phyloP scores from a whole-genome alignment of 2,797 vertebrate genomes.

The Tiaroga cobitis region DNA sequence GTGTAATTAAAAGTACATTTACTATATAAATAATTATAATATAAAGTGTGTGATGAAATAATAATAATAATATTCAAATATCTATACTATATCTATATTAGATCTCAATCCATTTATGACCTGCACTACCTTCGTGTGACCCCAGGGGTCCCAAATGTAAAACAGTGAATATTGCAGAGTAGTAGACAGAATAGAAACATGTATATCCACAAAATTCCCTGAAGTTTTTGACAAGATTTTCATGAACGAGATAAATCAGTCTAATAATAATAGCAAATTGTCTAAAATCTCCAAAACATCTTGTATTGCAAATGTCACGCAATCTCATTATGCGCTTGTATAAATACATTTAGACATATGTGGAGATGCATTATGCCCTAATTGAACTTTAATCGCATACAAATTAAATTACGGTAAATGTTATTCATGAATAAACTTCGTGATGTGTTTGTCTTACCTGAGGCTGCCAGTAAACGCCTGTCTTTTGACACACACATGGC shows the following conservation, averaged over 20 bases:
- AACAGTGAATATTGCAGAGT: neutral
- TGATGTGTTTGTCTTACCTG: slow-evolving; percentile 12
- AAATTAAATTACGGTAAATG: neutral
- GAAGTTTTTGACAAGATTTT: neutral
- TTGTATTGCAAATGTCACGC: slow-evolving; percentile 13
- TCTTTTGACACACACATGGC: neutral
- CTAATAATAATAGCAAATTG: neutral
- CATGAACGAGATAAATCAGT: neutral
- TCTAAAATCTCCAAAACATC: neutral
- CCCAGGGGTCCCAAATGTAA: neutral
- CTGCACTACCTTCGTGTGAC: neutral
- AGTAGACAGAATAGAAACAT: neutral
- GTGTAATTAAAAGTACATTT: neutral
- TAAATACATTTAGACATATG: neutral
- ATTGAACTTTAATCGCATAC: neutral
- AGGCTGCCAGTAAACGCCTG: neutral
- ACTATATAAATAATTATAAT: neutral
- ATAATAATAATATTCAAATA: neutral
- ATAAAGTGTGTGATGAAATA: neutral
- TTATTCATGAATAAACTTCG: neutral
- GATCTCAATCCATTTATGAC: neutral
- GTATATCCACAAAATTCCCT: neutral
- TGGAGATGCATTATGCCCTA: neutral
- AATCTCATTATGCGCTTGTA: neutral
- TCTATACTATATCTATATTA: too few relatives aligned